These are phyloP conservation scores for Druon quercuslanigerum DNA, from an alignment of 1,140 invertebrate genomes.

Conservation along the genomic window DNA sequence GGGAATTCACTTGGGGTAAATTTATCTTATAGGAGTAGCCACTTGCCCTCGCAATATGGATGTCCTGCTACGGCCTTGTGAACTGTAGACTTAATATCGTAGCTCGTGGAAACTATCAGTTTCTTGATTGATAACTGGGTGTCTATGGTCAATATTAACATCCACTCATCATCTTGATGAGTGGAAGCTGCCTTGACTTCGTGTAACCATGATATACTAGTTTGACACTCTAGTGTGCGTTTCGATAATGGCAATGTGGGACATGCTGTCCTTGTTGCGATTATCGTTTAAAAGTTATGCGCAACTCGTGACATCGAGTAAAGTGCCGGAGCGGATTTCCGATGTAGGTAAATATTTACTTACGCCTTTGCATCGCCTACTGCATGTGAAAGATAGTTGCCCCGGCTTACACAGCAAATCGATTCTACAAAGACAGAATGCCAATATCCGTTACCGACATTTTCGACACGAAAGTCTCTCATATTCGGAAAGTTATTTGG, in stretches of 20 bases:
- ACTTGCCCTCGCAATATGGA: too few relatives aligned
- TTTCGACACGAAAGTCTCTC: background rate
- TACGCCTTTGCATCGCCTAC: background rate
- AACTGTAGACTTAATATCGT: too few relatives aligned
- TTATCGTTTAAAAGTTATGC: background rate
- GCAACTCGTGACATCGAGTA: background rate
- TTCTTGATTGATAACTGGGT: too few relatives aligned
- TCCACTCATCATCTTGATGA: background rate
- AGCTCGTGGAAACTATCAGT: too few relatives aligned
- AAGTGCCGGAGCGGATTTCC: slow-evolving; percentile 5
- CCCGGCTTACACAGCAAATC: background rate
- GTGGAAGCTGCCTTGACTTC: background rate
- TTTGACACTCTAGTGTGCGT: background rate
- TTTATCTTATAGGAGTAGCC: too few relatives aligned
- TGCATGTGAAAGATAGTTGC: slow-evolving; percentile 3
- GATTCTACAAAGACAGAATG: background rate
- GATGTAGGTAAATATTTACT: slow-evolving; percentile 8
- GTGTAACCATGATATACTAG: background rate
- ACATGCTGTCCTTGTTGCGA: background rate
- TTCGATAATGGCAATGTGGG: background rate
- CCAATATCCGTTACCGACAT: background rate
- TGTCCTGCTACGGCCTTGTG: too few relatives aligned
- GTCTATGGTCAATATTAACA: slow-evolving; percentile 9
- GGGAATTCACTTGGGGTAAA: too few relatives aligned
- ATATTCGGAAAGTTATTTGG: too few relatives aligned